Evolutionary conservation across 92 coral and sea anemone species (phyloP).

Genomic region (Phenganax subtilis): DNA sequence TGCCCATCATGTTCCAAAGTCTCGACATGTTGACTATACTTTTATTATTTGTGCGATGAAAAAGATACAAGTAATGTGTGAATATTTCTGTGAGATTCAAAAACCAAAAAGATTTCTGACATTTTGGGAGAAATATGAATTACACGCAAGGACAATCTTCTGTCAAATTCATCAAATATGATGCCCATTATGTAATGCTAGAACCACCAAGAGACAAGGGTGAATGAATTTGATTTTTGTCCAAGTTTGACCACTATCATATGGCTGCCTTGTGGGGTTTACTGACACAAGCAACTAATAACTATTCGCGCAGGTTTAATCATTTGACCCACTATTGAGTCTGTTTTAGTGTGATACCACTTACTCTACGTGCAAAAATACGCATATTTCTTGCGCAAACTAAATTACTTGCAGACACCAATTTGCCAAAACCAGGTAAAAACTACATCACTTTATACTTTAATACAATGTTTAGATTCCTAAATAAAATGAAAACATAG

Average conservation of each 20-base stretch:
- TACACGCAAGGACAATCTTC: not conserved
- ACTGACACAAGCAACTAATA: no score
- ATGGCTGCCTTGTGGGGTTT: no score
- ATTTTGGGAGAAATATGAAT: not conserved
- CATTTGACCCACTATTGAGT: no score
- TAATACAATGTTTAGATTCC: not conserved
- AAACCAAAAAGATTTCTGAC: not conserved
- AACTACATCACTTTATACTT: not conserved
- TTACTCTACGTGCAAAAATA: not conserved
- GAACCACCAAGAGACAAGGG: no score
- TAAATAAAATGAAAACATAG: not conserved
- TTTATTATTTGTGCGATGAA: no score
- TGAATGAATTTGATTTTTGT: no score
- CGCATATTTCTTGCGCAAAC: not conserved
- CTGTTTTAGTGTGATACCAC: no score
- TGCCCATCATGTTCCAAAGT: no score
- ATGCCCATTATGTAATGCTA: not conserved
- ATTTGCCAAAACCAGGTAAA: not conserved
- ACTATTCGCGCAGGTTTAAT: no score
- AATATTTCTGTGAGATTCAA: not conserved
- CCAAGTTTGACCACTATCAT: no score
- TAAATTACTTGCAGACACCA: not conserved
- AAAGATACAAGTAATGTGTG: no score
- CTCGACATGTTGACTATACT: no score
- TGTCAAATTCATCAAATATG: not conserved